A percentile compares a stretch with the other conserved stretches of the same genome.
Conservation (phyloP, 2,888 invertebrate species). For the Callosobruchus maculatus region DNA sequence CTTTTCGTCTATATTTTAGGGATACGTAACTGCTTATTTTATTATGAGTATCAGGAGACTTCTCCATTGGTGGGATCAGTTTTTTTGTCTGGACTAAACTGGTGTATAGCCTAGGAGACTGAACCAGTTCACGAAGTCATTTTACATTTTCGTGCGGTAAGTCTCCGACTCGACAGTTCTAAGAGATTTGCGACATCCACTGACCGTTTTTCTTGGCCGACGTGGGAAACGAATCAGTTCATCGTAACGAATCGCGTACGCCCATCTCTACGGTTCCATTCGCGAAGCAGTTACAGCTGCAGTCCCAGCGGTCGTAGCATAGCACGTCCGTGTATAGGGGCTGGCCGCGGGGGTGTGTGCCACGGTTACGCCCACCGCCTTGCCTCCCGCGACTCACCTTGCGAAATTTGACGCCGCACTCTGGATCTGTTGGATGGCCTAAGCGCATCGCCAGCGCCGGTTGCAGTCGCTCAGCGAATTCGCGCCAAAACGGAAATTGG, state of each 20-base stretch:
- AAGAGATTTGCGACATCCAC: no score
- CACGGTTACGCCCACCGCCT: slow-evolving; percentile 48
- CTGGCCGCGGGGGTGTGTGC: slow-evolving; percentile 45
- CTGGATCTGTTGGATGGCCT: not conserved
- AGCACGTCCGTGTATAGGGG: slow-evolving; percentile 32
- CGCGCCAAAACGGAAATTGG: not conserved
- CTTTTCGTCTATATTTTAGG: no score
- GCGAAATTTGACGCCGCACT: slow-evolving; percentile 11
- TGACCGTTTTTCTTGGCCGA: no score
- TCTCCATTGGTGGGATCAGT: no score
- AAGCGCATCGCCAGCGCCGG: no score
- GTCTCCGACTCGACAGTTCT: no score
- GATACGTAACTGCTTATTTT: no score
- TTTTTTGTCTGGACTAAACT: no score
- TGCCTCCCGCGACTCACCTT: slow-evolving; percentile 28
- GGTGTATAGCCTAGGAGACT: no score
- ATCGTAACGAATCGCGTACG: not conserved
- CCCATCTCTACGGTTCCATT: slow-evolving; percentile 1
- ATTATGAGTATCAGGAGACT: no score
- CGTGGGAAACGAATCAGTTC: not conserved
- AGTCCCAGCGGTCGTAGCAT: slow-evolving; percentile 6
- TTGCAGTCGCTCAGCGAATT: not conserved
- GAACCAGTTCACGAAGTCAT: no score
- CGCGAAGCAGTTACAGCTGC: not conserved
- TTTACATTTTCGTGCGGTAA: no score